Base-by-base conservation (phyloP, 2,113 vertebrate genomes). In the Callionymus lyra region DNA sequence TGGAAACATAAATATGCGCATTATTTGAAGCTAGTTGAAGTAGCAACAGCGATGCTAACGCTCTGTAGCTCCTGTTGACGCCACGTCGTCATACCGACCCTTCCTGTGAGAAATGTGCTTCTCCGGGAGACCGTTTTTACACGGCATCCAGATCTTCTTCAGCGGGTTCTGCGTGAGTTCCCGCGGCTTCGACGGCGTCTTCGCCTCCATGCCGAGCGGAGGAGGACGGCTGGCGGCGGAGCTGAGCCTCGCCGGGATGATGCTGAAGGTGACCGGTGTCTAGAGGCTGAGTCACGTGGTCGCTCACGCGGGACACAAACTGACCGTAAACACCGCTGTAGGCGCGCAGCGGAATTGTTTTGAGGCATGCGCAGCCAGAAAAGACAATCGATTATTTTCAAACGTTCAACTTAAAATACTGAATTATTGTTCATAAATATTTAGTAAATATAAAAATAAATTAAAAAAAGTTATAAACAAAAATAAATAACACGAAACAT, bases 131-230 rank as follows among this genome's bases (percentile, higher is more conserved):
- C 91, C 91, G 51, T 93, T 91, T 81, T 85, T 91, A 52, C 77
- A 91, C 3, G 91, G 91, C 80, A 92, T 87, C 91, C 91, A 94
- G 53, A 91, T 93, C 71, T 94, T 94, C 78, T 92, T 91, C 16
- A 93, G 71, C 0, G 91, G 91, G 61, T 94, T 94, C 46, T 92
- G 91, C 8, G 91, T 93, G 46, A 94, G 75, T 50, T 94, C 91
- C 32, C 89, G 80, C 11, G 87, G 86, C 6, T 43, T 72, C 1
- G 59, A 33, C 39, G 60, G 47, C 0, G 59, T 10, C 16, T 40
- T 35, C 17, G 80, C 70, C 45, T 81, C 75, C 74, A 77, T 76
- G 27, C 41, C 43, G 59, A 39, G 38, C 10, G 11, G 46, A 42
- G 45, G 33, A 31, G 56, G 46, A 6, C 3, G 5, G 32, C 59